Evolutionary conservation across 1,140 invertebrate genomes (phyloP).

Genomic region (Penaeus chinensis): DNA sequence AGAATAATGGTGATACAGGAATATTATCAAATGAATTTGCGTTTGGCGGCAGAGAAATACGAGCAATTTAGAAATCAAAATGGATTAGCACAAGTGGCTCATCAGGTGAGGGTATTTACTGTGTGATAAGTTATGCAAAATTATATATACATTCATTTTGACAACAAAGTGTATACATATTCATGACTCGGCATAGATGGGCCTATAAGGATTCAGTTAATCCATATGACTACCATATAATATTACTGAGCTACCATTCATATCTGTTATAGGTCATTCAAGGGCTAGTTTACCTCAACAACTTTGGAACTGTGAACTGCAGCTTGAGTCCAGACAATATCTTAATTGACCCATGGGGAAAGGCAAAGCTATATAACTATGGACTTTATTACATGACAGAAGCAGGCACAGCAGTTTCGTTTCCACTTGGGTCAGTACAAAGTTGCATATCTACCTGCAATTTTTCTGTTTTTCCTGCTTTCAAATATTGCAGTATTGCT

Average conservation of each 20-base stretch:
- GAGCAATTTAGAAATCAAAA: slow-evolving; percentile 67
- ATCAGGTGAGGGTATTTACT: slow-evolving; percentile 54
- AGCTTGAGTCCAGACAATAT: slow-evolving; percentile 88
- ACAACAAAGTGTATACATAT: slow-evolving; percentile 19
- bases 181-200: not conserved
- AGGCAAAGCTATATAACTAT: slow-evolving; percentile 91
- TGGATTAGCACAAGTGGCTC: slow-evolving; percentile 39
- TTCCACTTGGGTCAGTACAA: slow-evolving; percentile 86
- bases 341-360: slow-evolving; percentile 77
- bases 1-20: slow-evolving; percentile 90
- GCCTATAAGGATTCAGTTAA: not conserved
- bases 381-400: slow-evolving; percentile 93
- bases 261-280: slow-evolving; percentile 76
- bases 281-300: slow-evolving; percentile 81
- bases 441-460: not conserved
- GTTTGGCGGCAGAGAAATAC: slow-evolving; percentile 63
- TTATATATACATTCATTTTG: slow-evolving; percentile 27
- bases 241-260: slow-evolving; percentile 68
- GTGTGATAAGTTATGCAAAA: slow-evolving; percentile 14
- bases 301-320: slow-evolving; percentile 80
- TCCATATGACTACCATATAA: slow-evolving; percentile 67
- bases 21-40: slow-evolving; percentile 79
- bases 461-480: not conserved
- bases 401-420: slow-evolving; percentile 84
- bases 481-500: not conserved